phyloP scores from a whole-genome alignment of 2,113 vertebrate species.

The Macquaria australasica region DNA sequence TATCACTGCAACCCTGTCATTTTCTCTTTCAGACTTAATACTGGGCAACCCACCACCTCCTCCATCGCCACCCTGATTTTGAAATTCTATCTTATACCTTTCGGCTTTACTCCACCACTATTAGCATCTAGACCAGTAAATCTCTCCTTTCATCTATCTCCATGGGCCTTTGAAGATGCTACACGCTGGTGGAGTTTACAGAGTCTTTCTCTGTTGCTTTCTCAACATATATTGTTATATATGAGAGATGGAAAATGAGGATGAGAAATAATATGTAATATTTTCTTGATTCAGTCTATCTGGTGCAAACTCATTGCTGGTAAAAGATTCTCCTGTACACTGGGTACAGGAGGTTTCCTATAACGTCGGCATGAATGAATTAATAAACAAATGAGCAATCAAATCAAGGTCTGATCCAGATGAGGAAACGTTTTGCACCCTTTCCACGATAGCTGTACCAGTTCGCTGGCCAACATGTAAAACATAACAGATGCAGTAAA shows the following conservation, averaged over 20 bases:
- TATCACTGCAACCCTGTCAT: background rate
- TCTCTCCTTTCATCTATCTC: background rate
- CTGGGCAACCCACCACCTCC: background rate
- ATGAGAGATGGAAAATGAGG: slow-evolving; percentile 9
- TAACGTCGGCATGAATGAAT: background rate
- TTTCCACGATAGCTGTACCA: background rate
- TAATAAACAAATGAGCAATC: background rate
- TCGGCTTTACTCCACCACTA: background rate
- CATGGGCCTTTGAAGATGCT: background rate
- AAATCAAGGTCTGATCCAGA: background rate
- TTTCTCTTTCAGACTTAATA: background rate
- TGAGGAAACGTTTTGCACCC: background rate
- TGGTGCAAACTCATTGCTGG: background rate
- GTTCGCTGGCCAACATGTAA: background rate
- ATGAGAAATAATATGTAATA: background rate
- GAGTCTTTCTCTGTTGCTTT: background rate
- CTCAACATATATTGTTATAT: slow-evolving; percentile 14
- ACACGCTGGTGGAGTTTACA: background rate
- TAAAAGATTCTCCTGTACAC: background rate
- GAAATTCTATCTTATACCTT: background rate
- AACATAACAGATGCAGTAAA: slow-evolving; percentile 1
- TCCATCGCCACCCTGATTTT: background rate
- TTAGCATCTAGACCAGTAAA: background rate
- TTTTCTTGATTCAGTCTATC: background rate
- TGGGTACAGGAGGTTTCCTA: background rate